Conservation (phyloP, 2,888 invertebrate genomes). For the Cryptus armator region DNA sequence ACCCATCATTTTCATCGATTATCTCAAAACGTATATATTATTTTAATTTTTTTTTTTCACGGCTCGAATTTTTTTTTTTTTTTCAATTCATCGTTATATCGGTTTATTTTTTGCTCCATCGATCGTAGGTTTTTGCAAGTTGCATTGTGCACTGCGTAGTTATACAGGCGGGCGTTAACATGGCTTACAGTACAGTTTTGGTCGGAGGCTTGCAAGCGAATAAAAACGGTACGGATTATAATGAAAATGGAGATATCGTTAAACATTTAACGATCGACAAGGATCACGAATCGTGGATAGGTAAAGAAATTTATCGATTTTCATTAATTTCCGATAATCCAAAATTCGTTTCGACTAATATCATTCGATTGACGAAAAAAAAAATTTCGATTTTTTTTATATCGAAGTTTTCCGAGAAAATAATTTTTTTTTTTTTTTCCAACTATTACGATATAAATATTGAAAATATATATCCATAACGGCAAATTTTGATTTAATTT, state of each 20-base stretch:
- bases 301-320: conserved; percentile 78
- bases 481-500: too few species aligned
- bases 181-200: conserved; percentile 87
- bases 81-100: not conserved
- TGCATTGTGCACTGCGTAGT: conserved; percentile 85
- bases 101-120: conserved; percentile 10
- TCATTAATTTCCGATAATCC: not conserved
- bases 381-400: too few species aligned
- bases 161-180: conserved; percentile 87
- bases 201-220: conserved; percentile 85
- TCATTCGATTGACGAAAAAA: too few species aligned
- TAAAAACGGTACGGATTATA: conserved; percentile 79
- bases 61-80: conserved; percentile 10
- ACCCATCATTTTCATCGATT: not conserved
- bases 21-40: not conserved
- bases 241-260: not conserved
- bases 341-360: too few species aligned
- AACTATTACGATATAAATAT: too few species aligned
- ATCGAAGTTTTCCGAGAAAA: too few species aligned
- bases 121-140: conserved; percentile 84
- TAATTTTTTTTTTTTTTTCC: too few species aligned
- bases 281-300: conserved; percentile 87
- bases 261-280: conserved; percentile 80
- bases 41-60: not conserved
- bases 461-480: too few species aligned